phyloP scores from a whole-genome alignment of 1,140 invertebrate genomes.

The Eumaeus atala region DNA sequence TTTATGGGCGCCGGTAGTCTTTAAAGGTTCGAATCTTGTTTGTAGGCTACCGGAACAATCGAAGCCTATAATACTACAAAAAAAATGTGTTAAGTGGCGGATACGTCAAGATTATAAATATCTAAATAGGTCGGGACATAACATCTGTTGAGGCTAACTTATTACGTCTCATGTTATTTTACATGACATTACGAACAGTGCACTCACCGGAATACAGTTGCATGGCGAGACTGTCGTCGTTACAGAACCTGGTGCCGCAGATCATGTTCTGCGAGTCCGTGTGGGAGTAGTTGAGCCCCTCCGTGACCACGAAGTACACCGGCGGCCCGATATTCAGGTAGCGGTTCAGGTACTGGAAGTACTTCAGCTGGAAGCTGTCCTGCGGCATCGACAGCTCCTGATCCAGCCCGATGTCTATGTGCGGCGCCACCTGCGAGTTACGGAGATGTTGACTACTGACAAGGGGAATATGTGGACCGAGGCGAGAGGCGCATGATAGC shows the following conservation, averaged over 20 bases:
- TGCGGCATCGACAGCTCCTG: conserved; percentile 98
- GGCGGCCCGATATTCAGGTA: conserved; percentile 97
- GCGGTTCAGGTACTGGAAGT: conserved; percentile 89
- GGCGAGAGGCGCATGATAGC: no score
- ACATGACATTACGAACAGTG: not conserved
- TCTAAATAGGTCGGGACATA: not conserved
- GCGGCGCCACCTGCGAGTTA: conserved; percentile 79
- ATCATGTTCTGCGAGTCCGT: conserved; percentile 86
- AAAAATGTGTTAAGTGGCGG: no score
- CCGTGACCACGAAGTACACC: conserved; percentile 96
- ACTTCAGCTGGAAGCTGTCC: conserved; percentile 94
- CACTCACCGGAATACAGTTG: conserved; percentile 84
- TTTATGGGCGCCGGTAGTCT: no score
- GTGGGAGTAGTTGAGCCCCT: conserved; percentile 86
- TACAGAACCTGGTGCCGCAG: conserved; percentile 87
- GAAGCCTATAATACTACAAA: conserved; percentile 70
- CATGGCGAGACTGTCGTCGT: conserved; percentile 85
- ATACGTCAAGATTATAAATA: not conserved
- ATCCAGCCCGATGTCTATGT: conserved; percentile 95
- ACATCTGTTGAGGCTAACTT: no score
- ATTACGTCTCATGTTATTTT: no score
- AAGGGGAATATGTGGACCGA: not conserved
- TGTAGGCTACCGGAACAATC: conserved; percentile 86
- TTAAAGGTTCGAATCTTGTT: no score
- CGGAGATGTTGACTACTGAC: not conserved